A percentile compares a stretch with the other conserved stretches of the same genome.
These are phyloP conservation scores for Peromyscus polionotus DNA, from an alignment of 2,113 vertebrate species.

Conservation along the genomic window DNA sequence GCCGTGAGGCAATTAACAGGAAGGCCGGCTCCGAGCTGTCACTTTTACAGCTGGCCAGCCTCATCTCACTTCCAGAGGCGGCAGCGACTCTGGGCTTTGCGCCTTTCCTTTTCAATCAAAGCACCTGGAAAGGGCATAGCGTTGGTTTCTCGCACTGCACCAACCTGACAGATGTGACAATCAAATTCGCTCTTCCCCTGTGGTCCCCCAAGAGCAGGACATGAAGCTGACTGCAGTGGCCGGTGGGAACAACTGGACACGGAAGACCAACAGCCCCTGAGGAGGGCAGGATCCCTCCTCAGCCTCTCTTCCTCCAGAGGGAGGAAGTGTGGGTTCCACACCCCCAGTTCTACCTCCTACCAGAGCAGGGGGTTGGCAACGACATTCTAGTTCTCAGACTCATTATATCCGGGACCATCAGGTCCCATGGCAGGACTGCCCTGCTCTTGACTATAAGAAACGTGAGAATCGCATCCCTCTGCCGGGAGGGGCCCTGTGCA, in stretches of 20 bases:
- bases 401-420: background rate
- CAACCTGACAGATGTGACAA: slow-evolving; percentile 43
- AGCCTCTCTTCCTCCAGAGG: background rate
- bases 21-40: background rate
- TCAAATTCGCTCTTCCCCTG: background rate
- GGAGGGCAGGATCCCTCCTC: fast-evolving
- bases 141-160: slow-evolving; percentile 18
- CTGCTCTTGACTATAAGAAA: fast-evolving
- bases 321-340: background rate
- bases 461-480: background rate
- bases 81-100: slow-evolving; percentile 38
- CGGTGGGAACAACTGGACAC: fast-evolving
- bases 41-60: background rate
- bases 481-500: fast-evolving
- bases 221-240: fast-evolving
- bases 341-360: fast-evolving
- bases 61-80: background rate
- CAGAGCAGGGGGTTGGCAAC: background rate
- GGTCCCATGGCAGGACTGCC: fast-evolving
- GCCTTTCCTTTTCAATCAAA: slow-evolving; percentile 72
- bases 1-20: background rate
- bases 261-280: fast-evolving
- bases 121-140: slow-evolving; percentile 43
- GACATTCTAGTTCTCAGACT: background rate
- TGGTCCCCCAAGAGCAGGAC: background rate